Evolutionary conservation across 1,140 invertebrate species (phyloP), one percentile per base, ranked within the genome.

Genomic region (Monochamus saltuarius): DNA sequence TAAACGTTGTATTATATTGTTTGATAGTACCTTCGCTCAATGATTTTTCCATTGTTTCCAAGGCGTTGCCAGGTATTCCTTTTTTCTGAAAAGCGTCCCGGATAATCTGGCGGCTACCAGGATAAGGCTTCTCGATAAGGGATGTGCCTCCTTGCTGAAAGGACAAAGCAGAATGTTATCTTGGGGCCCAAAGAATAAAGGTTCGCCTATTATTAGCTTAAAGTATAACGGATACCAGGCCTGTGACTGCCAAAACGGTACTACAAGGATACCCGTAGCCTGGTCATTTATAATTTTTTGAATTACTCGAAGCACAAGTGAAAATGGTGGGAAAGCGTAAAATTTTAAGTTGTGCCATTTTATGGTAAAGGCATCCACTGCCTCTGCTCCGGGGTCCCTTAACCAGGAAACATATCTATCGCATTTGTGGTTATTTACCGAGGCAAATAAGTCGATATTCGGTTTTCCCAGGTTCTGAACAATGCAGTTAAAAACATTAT

Each of bases 201-300:
- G 34, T 17, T 47, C 43, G 34, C 37, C 10, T n/a, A 49, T n/a
- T 35, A 35, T 7, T 2, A 57, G 11, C 11, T 57, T 57, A 11
- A 29, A 6, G 22, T 53, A 55, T 14, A 59, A 4, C 2, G 40
- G 38, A 42, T 22, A 55, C 53, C 38, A 55, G 6, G 40, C 0
- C 22, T 55, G 53, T 13, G 38, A 43, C 17, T 14, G 19, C 40
- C 40, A 55, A 8, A 17, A 13, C 0, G 53, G 53, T 7, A 55
- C 53, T 14, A 55, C 40, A n/a, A 55, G 4, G 29, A 55, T 55
- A 10, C 40, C 40, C 16, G 34, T 19, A 9, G 50, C 50, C 13
- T 52, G 34, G 13, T 52, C 36, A 11, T 10, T 7, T 1, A 52
- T 35, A 7, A 68, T 65, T 66, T 68, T 69, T 17, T 55, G 46